Evolutionary conservation across 1,140 invertebrate genomes (phyloP), one percentile per base, ranked within the genome.

Genomic region (Stenopsyche tienmushanensis): DNA sequence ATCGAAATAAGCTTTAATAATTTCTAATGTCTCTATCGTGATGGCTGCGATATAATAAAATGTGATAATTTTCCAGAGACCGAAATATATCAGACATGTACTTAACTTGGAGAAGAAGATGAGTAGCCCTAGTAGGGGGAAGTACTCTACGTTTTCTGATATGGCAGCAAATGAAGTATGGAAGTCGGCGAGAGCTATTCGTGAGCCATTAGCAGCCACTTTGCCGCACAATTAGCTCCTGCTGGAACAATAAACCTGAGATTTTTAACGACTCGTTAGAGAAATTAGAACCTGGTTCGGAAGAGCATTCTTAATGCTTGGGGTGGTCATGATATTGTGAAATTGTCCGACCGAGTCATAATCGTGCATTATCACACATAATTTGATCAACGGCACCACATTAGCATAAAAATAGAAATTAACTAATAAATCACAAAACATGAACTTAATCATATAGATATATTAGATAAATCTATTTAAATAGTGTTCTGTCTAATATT

Each of bases 241-340:
- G 44, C n/a, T 47, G 45, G 60, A 64, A 67, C 66, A 67, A 67
- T 67, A 50, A 67, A 67, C 66, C 66, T 67, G 66, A 41, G 60
- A 67, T 67, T 67, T 67, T 67, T 64, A 62, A 58, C 60, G 66
- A 64, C 50, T 64, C 66, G 66, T 67, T 67, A 64, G 66, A 53
- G 58, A 54, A 53, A 60, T 58, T 25, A 20, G 13, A 23, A 52
- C 21, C 34, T 42, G 21, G 47, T 49, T 13, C n/a, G 20, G 15
- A 34, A 20, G 23, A 17, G 23, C 29, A 13, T 34, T 34, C 29
- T n/a, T n/a, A n/a, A n/a, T n/a, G n/a, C n/a, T 5, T 5, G 29
- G 29, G 29, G 13, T 7, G 29, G 29, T 34, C 29, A 5, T 5
- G 29, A 13, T 34, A 34, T 34, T 13, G 29, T 13, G 5, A 5